Evolutionary conservation across 2,888 invertebrate genomes (phyloP), one percentile per base, ranked within the genome.

Genomic region (Malthinus flaveolus): DNA sequence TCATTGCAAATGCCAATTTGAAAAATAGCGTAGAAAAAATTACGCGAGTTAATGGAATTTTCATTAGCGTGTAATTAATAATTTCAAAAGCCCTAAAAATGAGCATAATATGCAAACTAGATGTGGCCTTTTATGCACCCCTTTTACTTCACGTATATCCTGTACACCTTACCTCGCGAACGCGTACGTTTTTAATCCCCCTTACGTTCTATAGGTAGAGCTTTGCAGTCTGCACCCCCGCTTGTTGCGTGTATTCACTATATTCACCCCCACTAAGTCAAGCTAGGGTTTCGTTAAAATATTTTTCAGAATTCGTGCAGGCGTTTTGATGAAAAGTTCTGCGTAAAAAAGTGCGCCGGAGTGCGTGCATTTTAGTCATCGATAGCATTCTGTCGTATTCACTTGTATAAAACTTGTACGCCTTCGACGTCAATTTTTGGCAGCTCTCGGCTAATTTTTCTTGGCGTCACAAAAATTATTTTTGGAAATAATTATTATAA

Each of bases 291-390:
- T 73, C 73, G 73, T 72, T 73, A 48, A 73, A 76, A 72, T 72
- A 74, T 75, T 77, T 77, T 77, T 75, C 76, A 76, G 76, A 77
- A 77, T 74, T 75, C 72, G 74, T 73, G 73, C 71, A 73, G 74
- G 72, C 75, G 76, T 77, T 78, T 77, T 75, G 39, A 42, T 23
- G 39, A 42, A 42, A 42, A 42, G 39, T 42, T 42, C 39, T 42
- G 39, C 63, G 65, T 62, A 63, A 61, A 65, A 65, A 65, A 66
- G 62, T 62, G 61, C 61, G 64, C 64, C 66, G 62, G 60, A 59
- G 66, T 66, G 64, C 64, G 64, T 66, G 66, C 66, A 66, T 64
- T 42, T 61, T 65, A 61, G 58, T 58, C 59, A 59, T 59, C 59
- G 59, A 59, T 59, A 59, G 59, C 59, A 59, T 59, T 55, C 59